Conservation (phyloP, 2,888 invertebrate species). For the Plagodis pulveraria region DNA sequence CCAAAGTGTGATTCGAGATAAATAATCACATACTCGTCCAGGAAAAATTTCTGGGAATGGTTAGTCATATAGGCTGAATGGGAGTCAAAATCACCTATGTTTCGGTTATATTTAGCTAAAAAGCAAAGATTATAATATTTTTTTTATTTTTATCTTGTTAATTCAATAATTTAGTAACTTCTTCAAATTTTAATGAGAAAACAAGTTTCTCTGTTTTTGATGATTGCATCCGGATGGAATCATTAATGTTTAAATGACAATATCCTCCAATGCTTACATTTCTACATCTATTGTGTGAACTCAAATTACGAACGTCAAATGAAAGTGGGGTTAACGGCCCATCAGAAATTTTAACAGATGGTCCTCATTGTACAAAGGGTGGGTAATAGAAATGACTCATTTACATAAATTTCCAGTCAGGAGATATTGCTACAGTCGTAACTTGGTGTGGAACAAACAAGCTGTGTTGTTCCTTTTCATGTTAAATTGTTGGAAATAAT, state of each 20-base stretch:
- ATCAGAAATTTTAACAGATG: slow-evolving; percentile 38
- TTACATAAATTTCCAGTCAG: slow-evolving; percentile 26
- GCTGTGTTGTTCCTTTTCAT: slow-evolving; percentile 6
- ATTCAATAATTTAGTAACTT: too few relatives aligned
- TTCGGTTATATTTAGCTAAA: too few relatives aligned
- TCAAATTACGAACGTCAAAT: slow-evolving; percentile 32
- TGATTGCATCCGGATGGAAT: too few relatives aligned
- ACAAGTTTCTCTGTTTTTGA: too few relatives aligned
- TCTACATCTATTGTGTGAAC: slow-evolving; percentile 20
- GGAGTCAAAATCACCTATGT: too few relatives aligned
- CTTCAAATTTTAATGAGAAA: too few relatives aligned
- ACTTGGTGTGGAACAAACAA: slow-evolving; percentile 24
- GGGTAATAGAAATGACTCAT: slow-evolving; percentile 33
- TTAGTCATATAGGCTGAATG: too few relatives aligned
- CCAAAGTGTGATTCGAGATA: too few relatives aligned
- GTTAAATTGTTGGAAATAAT: not conserved
- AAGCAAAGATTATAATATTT: too few relatives aligned
- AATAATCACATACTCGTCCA: too few relatives aligned
- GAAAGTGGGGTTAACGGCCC: slow-evolving; percentile 39
- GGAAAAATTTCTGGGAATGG: too few relatives aligned
- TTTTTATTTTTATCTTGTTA: too few relatives aligned
- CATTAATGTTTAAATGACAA: slow-evolving; percentile 4
- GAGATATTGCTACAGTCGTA: slow-evolving; percentile 28
- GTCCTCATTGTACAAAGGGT: slow-evolving; percentile 33
- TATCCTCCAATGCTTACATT: slow-evolving; percentile 6